phyloP scores from a whole-genome alignment of 2,888 invertebrate species.

The Leucophora obtusa region DNA sequence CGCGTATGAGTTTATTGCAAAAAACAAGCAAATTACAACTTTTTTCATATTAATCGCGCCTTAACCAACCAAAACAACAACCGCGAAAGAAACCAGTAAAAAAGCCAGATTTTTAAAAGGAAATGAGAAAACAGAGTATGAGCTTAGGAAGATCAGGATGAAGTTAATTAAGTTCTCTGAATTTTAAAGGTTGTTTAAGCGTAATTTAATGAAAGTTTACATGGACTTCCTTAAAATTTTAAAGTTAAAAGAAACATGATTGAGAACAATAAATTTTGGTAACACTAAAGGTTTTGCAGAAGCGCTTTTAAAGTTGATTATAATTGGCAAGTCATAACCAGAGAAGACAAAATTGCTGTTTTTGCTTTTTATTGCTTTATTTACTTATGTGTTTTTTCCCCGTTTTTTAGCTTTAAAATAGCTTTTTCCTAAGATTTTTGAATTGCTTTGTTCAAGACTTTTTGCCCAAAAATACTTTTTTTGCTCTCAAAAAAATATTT shows the following conservation, averaged over 20 bases:
- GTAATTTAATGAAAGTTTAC: neutral
- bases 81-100: constrained; percentile 47
- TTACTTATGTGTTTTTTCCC: too few relatives aligned
- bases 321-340: too few relatives aligned
- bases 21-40: constrained; percentile 60
- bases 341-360: too few relatives aligned
- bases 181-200: neutral
- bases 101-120: constrained; percentile 39
- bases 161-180: neutral
- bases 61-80: constrained; percentile 29
- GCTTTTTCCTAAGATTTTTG: too few relatives aligned
- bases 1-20: constrained; percentile 64
- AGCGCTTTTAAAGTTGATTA: too few relatives aligned
- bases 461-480: too few relatives aligned
- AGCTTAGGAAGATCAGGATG: neutral
- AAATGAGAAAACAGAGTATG: constrained; percentile 12
- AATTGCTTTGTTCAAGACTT: too few relatives aligned
- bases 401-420: too few relatives aligned
- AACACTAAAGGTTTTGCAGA: too few relatives aligned
- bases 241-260: neutral
- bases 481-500: too few relatives aligned
- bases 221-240: neutral
- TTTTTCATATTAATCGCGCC: constrained; percentile 14
- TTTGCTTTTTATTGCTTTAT: too few relatives aligned
- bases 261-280: neutral